Conservation (phyloP, 2,888 invertebrate genomes). For the Platycheirus albimanus region DNA sequence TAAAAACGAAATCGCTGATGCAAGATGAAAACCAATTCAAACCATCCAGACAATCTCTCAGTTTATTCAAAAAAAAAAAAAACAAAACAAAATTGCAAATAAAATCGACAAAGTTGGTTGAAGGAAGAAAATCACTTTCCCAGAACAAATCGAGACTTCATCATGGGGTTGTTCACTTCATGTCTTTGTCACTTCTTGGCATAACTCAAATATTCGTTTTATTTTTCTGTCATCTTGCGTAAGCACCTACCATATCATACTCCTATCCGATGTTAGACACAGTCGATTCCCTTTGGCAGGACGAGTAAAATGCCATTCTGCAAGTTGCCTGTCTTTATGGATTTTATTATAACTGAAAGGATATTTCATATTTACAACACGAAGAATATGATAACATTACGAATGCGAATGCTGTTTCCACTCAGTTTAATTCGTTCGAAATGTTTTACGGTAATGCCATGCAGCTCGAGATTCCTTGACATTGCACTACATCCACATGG, state of each 20-base stretch:
- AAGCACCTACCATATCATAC: not conserved
- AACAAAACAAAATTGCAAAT: not conserved
- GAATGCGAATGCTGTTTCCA: not conserved
- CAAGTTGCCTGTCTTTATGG: not conserved
- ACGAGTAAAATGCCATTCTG: slow-evolving; percentile 1
- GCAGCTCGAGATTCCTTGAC: not conserved
- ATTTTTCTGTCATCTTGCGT: not conserved
- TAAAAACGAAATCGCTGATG: not conserved
- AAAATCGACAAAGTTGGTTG: not conserved
- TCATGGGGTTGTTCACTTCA: slow-evolving; percentile 9
- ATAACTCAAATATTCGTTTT: not conserved
- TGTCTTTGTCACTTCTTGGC: not conserved
- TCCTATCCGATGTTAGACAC: not conserved
- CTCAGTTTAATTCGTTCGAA: not conserved
- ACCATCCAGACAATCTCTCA: not conserved
- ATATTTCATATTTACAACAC: slow-evolving; percentile 21
- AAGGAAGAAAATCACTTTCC: slow-evolving; percentile 3
- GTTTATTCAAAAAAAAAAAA: not conserved
- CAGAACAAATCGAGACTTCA: slow-evolving; percentile 1
- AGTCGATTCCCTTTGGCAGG: not conserved
- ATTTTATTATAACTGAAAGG: not conserved
- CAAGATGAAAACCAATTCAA: not conserved
- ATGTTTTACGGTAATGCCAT: not conserved
- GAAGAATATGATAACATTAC: slow-evolving; percentile 5
- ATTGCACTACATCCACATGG: not conserved